Evolutionary conservation across 2,888 invertebrate genomes (phyloP), one percentile per base, ranked within the genome.

Genomic region (Cloeon dipterum): DNA sequence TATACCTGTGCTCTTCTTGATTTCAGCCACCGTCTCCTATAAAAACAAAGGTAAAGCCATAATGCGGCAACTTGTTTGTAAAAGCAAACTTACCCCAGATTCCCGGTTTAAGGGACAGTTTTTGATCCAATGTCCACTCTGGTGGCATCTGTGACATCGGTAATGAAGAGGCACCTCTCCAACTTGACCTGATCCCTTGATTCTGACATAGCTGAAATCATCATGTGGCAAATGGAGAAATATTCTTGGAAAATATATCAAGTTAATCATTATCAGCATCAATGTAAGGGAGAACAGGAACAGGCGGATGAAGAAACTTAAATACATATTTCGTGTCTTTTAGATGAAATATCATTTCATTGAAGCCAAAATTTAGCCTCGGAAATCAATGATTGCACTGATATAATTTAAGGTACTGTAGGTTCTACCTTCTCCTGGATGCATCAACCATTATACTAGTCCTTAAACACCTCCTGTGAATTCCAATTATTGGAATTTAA

Each of bases 91-190:
- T 4, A 17, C 17, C 26, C 8, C 11, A 36, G 20, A 13, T 25
- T 13, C 29, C 23, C 39, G 33, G 37, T 36, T 18, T 34, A 38
- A 58, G 7, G 91, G 89, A 55, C 98, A 99, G 56, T 91, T 85
- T 56, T 85, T 86, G 45, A 93, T 93, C 88, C 89, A 96, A 59
- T 98, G 98, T 2, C 98, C 98, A 41, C 74, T 70, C 55, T 88
- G 79, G 49, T 85, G 78, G 59, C 98, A 98, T 56, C 85, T 85
- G 53, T 79, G 85, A 58, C 98, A 98, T 35, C 79, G 68, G 58
- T 98, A 98, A 51, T 74, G 76, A n/a, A 76, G 57, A 38, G 93
- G 93, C 17, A 93, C 86, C 47, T 76, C 71, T 20, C 91, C 93
- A 47, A 76, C 70, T 62, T 88, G 86, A 56, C 77, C 78, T 36